Conservation (phyloP, 1,140 invertebrate genomes). For the Hermatobates lingyangjiaoensis region DNA sequence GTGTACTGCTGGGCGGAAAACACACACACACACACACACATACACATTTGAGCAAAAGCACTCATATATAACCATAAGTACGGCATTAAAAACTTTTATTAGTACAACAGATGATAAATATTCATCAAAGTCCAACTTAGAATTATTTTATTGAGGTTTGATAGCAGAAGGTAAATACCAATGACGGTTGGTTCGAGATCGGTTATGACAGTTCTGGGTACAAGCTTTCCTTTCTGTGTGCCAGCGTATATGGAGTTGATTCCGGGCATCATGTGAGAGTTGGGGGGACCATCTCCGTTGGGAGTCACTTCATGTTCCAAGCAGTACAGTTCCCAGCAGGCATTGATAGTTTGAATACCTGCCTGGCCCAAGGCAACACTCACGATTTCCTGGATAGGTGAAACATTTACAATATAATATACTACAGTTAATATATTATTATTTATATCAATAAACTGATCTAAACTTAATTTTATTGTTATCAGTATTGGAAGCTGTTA, state of each 20-base stretch:
- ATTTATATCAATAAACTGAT: no score
- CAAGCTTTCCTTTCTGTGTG: slow-evolving; percentile 34
- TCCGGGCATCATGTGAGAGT: slow-evolving; percentile 9
- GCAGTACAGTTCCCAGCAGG: slow-evolving; percentile 63
- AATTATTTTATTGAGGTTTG: not conserved
- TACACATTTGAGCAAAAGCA: not conserved
- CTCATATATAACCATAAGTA: not conserved
- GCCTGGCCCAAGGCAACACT: slow-evolving; percentile 69
- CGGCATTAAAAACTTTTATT: not conserved
- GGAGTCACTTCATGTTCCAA: slow-evolving; percentile 39
- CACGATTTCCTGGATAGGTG: slow-evolving; percentile 27
- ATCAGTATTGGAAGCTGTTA: no score
- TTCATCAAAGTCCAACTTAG: not conserved
- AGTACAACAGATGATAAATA: not conserved
- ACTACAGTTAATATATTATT: no score
- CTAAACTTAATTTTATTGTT: no score
- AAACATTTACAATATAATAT: no score
- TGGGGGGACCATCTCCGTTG: not conserved
- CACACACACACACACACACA: not conserved
- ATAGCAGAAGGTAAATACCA: slow-evolving; percentile 7
- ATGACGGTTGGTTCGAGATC: slow-evolving; percentile 25
- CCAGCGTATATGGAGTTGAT: slow-evolving; percentile 45
- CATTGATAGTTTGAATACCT: slow-evolving; percentile 70
- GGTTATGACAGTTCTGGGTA: slow-evolving; percentile 31
- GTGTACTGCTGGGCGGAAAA: not conserved